A percentile compares a stretch with the other conserved stretches of the same genome.
phyloP scores from a whole-genome alignment of 2,888 invertebrate genomes.

The Drosophila macrospina region DNA sequence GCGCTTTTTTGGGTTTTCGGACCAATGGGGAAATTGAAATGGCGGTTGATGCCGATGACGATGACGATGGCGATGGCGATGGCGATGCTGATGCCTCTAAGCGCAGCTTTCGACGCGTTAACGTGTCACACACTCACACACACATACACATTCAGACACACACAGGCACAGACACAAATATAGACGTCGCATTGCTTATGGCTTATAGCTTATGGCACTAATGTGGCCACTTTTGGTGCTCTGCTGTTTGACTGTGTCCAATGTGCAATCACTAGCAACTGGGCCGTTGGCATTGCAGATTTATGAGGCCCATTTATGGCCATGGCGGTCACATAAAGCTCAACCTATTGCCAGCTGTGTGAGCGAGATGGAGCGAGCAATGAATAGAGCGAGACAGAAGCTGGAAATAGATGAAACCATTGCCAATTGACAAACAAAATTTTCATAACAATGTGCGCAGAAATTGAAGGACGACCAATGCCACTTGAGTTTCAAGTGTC shows the following conservation, averaged over 20 bases:
- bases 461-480: slow-evolving; percentile 38
- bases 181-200: slow-evolving; percentile 31
- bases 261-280: slow-evolving; percentile 66
- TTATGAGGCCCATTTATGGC: slow-evolving; percentile 62
- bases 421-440: slow-evolving; percentile 62
- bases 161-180: slow-evolving; percentile 3
- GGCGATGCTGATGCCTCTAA: slow-evolving; percentile 60
- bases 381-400: neutral
- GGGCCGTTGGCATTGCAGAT: slow-evolving; percentile 54
- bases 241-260: slow-evolving; percentile 52
- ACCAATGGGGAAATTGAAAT: slow-evolving; percentile 57
- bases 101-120: slow-evolving; percentile 72
- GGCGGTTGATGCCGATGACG: slow-evolving; percentile 29
- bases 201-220: slow-evolving; percentile 71
- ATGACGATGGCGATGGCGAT: neutral
- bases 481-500: slow-evolving; percentile 36
- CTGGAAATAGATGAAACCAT: slow-evolving; percentile 23
- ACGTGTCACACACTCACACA: slow-evolving; percentile 47
- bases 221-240: slow-evolving; percentile 70
- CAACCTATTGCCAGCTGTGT: neutral
- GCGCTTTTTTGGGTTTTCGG: slow-evolving; percentile 27
- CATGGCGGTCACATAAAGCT: slow-evolving; percentile 40
- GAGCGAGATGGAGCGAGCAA: neutral
- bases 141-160: neutral
- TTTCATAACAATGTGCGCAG: slow-evolving; percentile 47